These are phyloP conservation scores for Abrostola tripartita DNA, from an alignment of 2,888 invertebrate species.

Conservation along the genomic window DNA sequence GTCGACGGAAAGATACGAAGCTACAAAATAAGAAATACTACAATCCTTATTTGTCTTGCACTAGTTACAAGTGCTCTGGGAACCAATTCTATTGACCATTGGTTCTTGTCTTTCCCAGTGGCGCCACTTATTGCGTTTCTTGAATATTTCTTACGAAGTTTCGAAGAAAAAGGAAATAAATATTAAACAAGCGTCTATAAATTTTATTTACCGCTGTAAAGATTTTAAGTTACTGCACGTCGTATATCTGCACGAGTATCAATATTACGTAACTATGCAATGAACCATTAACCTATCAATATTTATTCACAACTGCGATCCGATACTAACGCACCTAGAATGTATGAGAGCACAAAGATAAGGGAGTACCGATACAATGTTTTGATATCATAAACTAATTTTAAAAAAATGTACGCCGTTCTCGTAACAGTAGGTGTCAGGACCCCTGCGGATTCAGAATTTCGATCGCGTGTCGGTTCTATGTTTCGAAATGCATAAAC, in stretches of 20 bases:
- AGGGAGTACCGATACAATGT: constrained; percentile 38
- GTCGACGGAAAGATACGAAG: constrained; percentile 1
- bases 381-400: constrained; percentile 48
- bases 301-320: constrained; percentile 32
- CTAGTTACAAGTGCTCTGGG: constrained; percentile 39
- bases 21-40: constrained; percentile 25
- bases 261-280: constrained; percentile 2
- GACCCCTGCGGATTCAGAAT: constrained; percentile 50
- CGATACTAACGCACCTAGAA: constrained; percentile 20
- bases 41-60: constrained; percentile 28
- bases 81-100: constrained; percentile 44
- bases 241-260: not conserved
- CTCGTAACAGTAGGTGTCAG: constrained; percentile 58
- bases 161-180: constrained; percentile 18
- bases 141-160: constrained; percentile 27
- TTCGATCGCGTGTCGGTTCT: constrained; percentile 46
- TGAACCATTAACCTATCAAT: constrained; percentile 26
- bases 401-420: constrained; percentile 39
- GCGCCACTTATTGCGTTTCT: constrained; percentile 30
- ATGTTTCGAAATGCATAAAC: constrained; percentile 43
- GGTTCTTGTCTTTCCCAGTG: constrained; percentile 33
- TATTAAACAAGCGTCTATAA: not conserved
- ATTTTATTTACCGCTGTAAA: not conserved
- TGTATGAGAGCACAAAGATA: constrained; percentile 42
- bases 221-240: not conserved